These are phyloP conservation scores for Tympanuchus pallidicinctus DNA, from an alignment of 2,113 vertebrate species.

Conservation along the genomic window DNA sequence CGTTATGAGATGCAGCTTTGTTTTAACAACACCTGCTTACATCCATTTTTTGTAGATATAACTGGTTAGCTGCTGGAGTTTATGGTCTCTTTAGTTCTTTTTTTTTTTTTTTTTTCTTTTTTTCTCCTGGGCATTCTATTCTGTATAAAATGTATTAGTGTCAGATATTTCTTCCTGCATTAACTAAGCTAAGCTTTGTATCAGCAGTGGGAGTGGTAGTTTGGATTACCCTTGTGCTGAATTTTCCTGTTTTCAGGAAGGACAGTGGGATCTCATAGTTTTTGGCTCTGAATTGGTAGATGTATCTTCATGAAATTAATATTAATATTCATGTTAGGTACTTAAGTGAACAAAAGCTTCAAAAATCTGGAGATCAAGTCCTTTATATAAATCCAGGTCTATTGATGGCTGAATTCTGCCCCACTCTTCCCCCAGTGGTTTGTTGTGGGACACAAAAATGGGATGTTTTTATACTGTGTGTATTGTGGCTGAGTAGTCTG, in stretches of 20 bases:
- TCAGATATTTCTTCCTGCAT: not conserved
- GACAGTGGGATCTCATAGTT: not conserved
- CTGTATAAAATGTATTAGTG: not conserved
- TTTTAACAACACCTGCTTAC: not conserved
- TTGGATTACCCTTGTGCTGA: not conserved
- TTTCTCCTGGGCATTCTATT: not conserved
- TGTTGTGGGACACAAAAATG: not conserved
- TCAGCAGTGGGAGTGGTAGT: not conserved
- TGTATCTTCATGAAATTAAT: not conserved
- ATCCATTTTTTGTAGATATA: not conserved
- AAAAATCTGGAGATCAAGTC: not conserved
- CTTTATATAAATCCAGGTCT: not conserved
- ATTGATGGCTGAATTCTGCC: not conserved
- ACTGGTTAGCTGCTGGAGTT: not conserved
- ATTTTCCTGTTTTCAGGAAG: not conserved
- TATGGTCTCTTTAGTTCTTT: not conserved
- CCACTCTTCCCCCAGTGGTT: not conserved
- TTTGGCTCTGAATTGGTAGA: not conserved
- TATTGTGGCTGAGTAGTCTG: not conserved
- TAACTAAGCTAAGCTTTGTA: fast-evolving
- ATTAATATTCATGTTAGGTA: not conserved
- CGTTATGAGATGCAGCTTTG: not conserved
- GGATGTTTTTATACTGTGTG: not conserved
- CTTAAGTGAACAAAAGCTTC: not conserved
- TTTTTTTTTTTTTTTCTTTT: not conserved